Percentiles rank a stretch among this genome's conserved stretches.
These are phyloP conservation scores for Odontophorus gujanensis DNA, from an alignment of 2,113 vertebrate species.

Conservation along the genomic window DNA sequence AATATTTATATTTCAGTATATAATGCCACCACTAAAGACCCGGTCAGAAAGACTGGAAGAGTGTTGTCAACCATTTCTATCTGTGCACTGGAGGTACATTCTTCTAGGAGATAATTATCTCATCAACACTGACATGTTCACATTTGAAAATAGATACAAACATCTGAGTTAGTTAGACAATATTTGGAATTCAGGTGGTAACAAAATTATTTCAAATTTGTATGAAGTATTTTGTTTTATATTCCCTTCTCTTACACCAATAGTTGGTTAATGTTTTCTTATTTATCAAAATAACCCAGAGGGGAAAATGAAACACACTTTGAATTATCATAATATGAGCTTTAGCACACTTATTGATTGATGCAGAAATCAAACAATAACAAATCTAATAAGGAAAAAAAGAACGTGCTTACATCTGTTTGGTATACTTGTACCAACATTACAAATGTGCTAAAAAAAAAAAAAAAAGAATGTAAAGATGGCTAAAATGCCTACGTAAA, in stretches of 20 bases:
- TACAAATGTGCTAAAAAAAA: background rate
- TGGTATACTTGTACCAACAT: background rate
- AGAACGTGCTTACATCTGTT: background rate
- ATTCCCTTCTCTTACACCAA: background rate
- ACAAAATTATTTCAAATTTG: background rate
- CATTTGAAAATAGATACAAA: background rate
- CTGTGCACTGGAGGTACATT: background rate
- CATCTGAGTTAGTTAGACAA: background rate
- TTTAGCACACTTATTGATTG: background rate
- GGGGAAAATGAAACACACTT: background rate
- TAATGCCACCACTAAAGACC: background rate
- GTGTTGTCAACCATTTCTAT: background rate
- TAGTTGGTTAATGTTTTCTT: background rate
- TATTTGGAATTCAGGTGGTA: background rate
- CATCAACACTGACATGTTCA: rapidly evolving
- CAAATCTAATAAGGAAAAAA: background rate
- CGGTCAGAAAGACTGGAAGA: background rate
- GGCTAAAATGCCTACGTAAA: background rate
- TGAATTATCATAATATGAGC: background rate
- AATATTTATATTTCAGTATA: background rate
- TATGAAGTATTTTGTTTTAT: background rate
- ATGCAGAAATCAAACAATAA: background rate
- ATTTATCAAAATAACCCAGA: background rate
- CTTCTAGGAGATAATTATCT: background rate
- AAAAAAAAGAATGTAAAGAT: background rate